These are phyloP conservation scores for Pheosia tremula DNA, from an alignment of 2,888 invertebrate genomes.

Conservation along the genomic window DNA sequence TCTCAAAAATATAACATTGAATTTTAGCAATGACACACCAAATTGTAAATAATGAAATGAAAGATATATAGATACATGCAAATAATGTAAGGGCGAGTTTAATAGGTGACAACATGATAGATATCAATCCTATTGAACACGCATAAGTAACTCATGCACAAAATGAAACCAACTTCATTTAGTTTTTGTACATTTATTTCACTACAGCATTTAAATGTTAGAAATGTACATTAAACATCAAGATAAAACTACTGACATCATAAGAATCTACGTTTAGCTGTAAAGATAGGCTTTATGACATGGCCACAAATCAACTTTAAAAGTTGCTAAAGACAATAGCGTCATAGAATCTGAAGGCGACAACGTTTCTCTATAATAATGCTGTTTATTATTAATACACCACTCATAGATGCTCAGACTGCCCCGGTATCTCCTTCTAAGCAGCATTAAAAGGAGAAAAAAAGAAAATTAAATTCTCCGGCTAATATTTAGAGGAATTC, in stretches of 20 bases:
- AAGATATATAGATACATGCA: constrained; percentile 3
- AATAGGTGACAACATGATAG: not conserved
- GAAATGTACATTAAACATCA: constrained; percentile 71
- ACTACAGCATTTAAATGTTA: constrained; percentile 75
- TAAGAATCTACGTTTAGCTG: constrained; percentile 61
- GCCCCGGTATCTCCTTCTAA: constrained; percentile 80
- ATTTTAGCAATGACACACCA: constrained; percentile 3
- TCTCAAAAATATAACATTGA: constrained; percentile 22
- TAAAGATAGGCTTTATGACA: constrained; percentile 72
- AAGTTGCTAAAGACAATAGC: constrained; percentile 54
- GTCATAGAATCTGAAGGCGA: constrained; percentile 74
- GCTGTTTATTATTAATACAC: constrained; percentile 59
- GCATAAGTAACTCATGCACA: constrained; percentile 25
- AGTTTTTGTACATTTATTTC: constrained; percentile 67
- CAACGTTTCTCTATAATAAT: constrained; percentile 66
- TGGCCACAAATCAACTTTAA: constrained; percentile 69
- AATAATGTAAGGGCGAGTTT: not conserved
- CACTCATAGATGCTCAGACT: constrained; percentile 72
- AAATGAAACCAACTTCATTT: constrained; percentile 71
- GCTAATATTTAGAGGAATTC: constrained; percentile 47
- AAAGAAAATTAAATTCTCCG: constrained; percentile 42
- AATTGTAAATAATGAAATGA: not conserved
- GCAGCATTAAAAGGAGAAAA: constrained; percentile 78
- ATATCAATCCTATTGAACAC: not conserved
- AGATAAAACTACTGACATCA: constrained; percentile 68